Evolutionary conservation across 2,888 invertebrate species (phyloP), one percentile per base, ranked within the genome.

Genomic region (Xanthia icteritia): DNA sequence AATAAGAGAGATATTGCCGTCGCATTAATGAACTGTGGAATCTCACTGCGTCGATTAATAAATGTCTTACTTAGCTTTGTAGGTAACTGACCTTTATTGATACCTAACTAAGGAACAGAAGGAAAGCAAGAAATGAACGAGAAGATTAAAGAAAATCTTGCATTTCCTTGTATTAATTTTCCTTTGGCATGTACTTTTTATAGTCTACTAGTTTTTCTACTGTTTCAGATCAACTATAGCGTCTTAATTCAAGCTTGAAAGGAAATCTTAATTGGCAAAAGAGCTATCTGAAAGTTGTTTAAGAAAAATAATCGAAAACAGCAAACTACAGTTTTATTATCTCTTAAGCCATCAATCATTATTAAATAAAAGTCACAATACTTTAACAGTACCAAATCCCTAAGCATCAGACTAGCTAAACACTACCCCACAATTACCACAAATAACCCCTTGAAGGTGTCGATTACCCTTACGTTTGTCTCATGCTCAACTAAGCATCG

Each of bases 1-100:
- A 31, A 45, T 13, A 60, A 39, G 15, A 54, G 20, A 54, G 51
- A 67, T 42, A 56, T 66, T 66, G 13, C 65, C 71, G 83, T 58
- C 83, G 78, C 60, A 42, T 31, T 78, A 27, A 39, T 61, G 54
- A 27, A 65, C 48, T 27, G 27, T 23, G 54, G 23, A 61, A 78
- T 83, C 65, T 71, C 60, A 36, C 36, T 31, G 48, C 27, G 66
- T 48, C 23, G 27, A 83, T 83, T 61, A 56, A 77, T 65, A 27
- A 82, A 66, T 61, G 61, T 66, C 78, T 83, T 36, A 72, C 56
- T 83, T 66, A 61, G 66, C 66, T 60, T 56, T 48, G 45, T 65
- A n/a, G 42, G 42, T 66, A 78, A 45, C 60, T 61, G 54, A 81
- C 66, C 66, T 66, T 39, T 77, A 60, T 27, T 56, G n/a, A 56